Percentiles rank a stretch among this genome's conserved stretches.
Evolutionary conservation across 2,888 invertebrate genomes (phyloP).

Genomic region (Leucozona laternaria): DNA sequence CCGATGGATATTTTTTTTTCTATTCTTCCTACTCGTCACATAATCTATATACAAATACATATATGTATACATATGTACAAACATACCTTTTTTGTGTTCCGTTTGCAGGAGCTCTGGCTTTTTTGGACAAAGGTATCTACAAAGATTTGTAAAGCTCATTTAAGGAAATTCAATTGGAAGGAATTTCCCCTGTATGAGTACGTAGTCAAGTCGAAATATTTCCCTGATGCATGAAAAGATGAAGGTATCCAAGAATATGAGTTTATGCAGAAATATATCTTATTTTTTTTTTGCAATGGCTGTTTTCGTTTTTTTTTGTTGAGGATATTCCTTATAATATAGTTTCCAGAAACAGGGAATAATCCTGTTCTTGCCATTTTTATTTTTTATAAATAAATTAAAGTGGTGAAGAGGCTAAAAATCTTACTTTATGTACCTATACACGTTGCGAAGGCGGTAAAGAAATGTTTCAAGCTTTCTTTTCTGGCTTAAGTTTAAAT

Average conservation of each 20-base stretch:
- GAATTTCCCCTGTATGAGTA: slow-evolving; percentile 70
- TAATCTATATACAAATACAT: background rate
- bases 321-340: background rate
- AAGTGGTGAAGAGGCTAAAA: background rate
- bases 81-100: slow-evolving; percentile 4
- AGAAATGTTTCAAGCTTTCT: background rate
- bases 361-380: slow-evolving; percentile 14
- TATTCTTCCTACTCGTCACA: background rate
- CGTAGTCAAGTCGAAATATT: slow-evolving; percentile 60
- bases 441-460: background rate
- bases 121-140: slow-evolving; percentile 57
- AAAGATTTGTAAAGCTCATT: slow-evolving; percentile 80
- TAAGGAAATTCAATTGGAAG: slow-evolving; percentile 79
- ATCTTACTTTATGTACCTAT: background rate
- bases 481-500: background rate
- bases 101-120: background rate
- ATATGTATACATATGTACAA: background rate
- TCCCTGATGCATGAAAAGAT: slow-evolving; percentile 63
- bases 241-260: slow-evolving; percentile 50
- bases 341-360: slow-evolving; percentile 22
- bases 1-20: slow-evolving; percentile 7
- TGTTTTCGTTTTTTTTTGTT: background rate
- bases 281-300: background rate
- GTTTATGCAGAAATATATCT: slow-evolving; percentile 25
- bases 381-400: background rate